Conservation (phyloP, 2,888 invertebrate species). For the Cephalotes varians region DNA sequence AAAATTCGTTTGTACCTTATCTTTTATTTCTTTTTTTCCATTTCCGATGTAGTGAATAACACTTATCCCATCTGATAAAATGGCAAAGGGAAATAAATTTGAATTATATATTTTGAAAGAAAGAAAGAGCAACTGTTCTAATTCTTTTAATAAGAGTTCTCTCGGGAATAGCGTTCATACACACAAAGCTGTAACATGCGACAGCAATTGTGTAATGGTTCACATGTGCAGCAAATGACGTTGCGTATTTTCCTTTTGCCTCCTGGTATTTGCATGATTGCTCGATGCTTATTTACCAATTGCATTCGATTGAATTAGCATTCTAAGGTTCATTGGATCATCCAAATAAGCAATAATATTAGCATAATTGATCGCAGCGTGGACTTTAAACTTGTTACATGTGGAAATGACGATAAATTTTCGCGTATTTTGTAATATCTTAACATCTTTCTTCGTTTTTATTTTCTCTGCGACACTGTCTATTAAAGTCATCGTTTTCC, state of each 20-base stretch:
- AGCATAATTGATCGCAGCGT: constrained; percentile 35
- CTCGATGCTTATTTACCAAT: constrained; percentile 15
- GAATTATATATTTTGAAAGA: not conserved
- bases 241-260: not conserved
- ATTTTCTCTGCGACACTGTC: no score
- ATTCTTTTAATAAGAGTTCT: constrained; percentile 1
- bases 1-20: not conserved
- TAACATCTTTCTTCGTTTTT: not conserved
- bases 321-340: not conserved
- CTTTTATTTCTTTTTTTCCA: not conserved
- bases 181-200: not conserved
- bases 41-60: not conserved
- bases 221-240: not conserved
- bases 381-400: not conserved
- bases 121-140: not conserved
- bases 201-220: not conserved
- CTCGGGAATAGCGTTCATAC: not conserved
- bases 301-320: constrained; percentile 26
- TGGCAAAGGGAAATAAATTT: not conserved
- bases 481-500: not conserved
- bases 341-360: constrained; percentile 39
- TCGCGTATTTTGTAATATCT: not conserved
- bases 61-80: not conserved
- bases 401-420: not conserved
- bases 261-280: constrained; percentile 39